Evolutionary conservation across 2,113 vertebrate genomes (phyloP), one percentile per base, ranked within the genome.

Genomic region (Ahaetulla prasina): DNA sequence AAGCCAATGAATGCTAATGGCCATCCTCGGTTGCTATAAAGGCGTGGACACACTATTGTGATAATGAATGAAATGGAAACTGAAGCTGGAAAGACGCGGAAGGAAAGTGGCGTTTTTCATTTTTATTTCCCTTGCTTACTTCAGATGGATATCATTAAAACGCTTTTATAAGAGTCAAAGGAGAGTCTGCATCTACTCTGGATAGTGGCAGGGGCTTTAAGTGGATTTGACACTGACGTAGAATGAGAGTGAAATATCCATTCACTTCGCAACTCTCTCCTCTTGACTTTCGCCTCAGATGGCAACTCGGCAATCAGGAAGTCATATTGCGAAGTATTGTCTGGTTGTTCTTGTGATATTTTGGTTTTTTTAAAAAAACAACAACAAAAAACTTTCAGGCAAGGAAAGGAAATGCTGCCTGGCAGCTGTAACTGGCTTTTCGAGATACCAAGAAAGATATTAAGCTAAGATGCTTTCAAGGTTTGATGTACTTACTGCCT

Each of bases 1-100:
- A 90, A 30, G 6, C 91, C 88, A 22, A 92, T 4, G 92, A 92
- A 91, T 86, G 85, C 45, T 94, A 90, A 94, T 87, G 53, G 85
- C 11, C 8, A 18, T 1, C 63, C 45, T 84, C 0, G 57, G 53
- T 52, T 85, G 9, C 53, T 91, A 39, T 85, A 90, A 94, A 93
- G 22, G 54, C 11, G 30, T 88, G 88, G 84, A 85, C 80, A 89
- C 87, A 50, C 50, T 10, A 18, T 39, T 49, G 30, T 43, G 53
- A 25, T 85, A 85, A 85, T 89, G 86, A 89, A 53, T 52, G 39
- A 8, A 16, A 80, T 30, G 85, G 8, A 74, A 84, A 55, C 85
- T 43, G 20, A 74, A 89, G n/a, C 52, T 57, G 43, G 50, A 47
- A 89, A 30, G 74, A 93, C 35, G 39, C 85, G 1, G 4, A 23